Evolutionary conservation across 2,888 invertebrate genomes (phyloP).

Genomic region (Lasioglossum figueresi): DNA sequence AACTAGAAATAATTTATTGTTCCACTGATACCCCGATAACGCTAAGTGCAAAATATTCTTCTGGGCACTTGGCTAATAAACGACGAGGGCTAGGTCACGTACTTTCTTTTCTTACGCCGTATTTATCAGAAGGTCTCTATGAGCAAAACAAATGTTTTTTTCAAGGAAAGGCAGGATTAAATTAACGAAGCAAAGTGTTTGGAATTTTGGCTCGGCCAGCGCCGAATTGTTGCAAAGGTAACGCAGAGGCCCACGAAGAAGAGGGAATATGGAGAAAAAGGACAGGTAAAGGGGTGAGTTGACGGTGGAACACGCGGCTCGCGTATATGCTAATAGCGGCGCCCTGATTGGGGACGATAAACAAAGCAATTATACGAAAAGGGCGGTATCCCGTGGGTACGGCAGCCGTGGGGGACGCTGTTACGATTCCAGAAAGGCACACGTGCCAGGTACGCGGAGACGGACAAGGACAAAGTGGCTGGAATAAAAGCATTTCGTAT

Average conservation of each 20-base stretch:
- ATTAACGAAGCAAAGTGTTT: background rate
- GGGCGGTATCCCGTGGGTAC: slow-evolving; percentile 73
- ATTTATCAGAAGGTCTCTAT: background rate
- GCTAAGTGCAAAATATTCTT: background rate
- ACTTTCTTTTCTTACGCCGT: background rate
- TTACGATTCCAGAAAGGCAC: slow-evolving; percentile 58
- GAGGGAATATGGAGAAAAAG: slow-evolving; percentile 34
- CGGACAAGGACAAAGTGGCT: slow-evolving; percentile 63
- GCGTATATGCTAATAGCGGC: slow-evolving; percentile 80
- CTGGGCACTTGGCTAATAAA: background rate
- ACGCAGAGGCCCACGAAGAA: slow-evolving; percentile 5
- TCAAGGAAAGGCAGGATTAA: too few species aligned
- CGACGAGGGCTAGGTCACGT: background rate
- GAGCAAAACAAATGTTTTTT: too few species aligned
- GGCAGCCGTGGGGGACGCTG: slow-evolving; percentile 51
- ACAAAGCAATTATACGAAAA: slow-evolving; percentile 83
- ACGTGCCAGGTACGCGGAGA: slow-evolving; percentile 59
- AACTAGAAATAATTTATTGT: background rate
- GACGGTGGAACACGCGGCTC: slow-evolving; percentile 60
- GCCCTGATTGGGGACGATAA: slow-evolving; percentile 81
- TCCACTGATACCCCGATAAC: background rate
- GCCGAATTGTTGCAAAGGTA: slow-evolving; percentile 8
- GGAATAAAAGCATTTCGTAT: slow-evolving; percentile 66
- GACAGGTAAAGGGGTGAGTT: slow-evolving; percentile 37
- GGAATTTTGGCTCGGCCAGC: background rate